Percentiles rank a stretch among this genome's conserved stretches.
These are phyloP conservation scores for Heliconius erato DNA, from an alignment of 2,888 invertebrate species.

Conservation along the genomic window DNA sequence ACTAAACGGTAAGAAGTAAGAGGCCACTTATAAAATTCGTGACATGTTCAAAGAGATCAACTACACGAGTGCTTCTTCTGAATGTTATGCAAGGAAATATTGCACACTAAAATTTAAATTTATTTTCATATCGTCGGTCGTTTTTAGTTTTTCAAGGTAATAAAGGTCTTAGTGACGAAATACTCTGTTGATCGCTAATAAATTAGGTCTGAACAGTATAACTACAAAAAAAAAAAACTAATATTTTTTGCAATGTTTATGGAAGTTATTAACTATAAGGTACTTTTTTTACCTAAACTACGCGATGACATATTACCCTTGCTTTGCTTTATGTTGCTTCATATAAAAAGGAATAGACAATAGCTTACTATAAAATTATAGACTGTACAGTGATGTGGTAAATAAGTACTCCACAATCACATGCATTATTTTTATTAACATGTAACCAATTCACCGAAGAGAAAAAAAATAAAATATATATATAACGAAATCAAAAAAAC, in stretches of 20 bases:
- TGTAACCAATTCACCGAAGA: neutral
- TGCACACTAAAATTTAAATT: neutral
- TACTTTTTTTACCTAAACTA: too few species aligned
- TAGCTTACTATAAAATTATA: too few species aligned
- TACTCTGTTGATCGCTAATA: neutral
- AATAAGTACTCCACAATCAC: neutral
- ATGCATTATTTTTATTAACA: neutral
- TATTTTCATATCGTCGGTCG: neutral
- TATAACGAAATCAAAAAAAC: too few species aligned
- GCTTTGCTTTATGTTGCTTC: too few species aligned
- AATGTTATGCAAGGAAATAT: neutral
- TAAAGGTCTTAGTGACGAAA: neutral
- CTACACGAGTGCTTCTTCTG: neutral
- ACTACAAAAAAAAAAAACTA: too few species aligned
- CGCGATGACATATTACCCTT: too few species aligned
- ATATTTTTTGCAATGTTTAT: too few species aligned
- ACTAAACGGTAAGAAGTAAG: conserved; percentile 17
- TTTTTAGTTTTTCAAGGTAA: neutral
- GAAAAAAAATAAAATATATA: too few species aligned
- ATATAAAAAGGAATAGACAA: too few species aligned
- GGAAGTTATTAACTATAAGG: too few species aligned
- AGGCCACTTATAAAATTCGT: conserved; percentile 15
- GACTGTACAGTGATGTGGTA: too few species aligned
- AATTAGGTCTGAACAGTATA: too few species aligned
- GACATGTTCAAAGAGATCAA: conserved; percentile 19